These are phyloP conservation scores for Caerostris extrusa DNA, from an alignment of 1,140 invertebrate species.

Conservation along the genomic window DNA sequence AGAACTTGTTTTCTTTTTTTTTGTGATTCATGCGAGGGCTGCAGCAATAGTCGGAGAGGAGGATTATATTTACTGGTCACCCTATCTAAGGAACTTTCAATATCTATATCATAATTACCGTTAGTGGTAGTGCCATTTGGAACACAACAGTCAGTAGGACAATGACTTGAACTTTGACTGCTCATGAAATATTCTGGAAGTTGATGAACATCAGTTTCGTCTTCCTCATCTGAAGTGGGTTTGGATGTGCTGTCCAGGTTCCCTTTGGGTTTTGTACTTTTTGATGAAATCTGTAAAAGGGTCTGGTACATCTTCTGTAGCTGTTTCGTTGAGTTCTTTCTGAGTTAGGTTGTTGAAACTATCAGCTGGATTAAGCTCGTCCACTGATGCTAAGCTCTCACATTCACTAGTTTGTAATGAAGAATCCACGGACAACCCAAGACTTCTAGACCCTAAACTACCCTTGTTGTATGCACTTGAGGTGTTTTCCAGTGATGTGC, in stretches of 20 bases:
- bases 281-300: slow-evolving; percentile 49
- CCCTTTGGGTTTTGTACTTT: not conserved
- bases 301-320: not conserved
- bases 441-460: slow-evolving; percentile 41
- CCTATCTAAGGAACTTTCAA: slow-evolving; percentile 14
- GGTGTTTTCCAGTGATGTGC: slow-evolving; percentile 14
- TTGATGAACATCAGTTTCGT: not conserved
- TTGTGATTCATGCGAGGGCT: not conserved
- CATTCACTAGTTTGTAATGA: not conserved
- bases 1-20: slow-evolving; percentile 13
- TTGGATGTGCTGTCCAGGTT: not conserved
- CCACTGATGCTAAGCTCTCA: slow-evolving; percentile 57
- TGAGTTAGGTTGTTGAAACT: not conserved
- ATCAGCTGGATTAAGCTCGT: slow-evolving; percentile 55
- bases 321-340: not conserved
- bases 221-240: not conserved
- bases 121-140: not conserved
- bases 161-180: slow-evolving; percentile 18
- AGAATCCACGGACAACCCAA: slow-evolving; percentile 19
- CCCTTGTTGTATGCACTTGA: not conserved
- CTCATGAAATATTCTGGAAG: slow-evolving; percentile 74
- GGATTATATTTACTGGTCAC: slow-evolving; percentile 64
- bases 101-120: not conserved
- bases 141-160: slow-evolving; percentile 40
- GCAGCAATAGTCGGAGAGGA: slow-evolving; percentile 44